phyloP scores from a whole-genome alignment of 2,888 invertebrate species.

The Galerucella nymphaeae region DNA sequence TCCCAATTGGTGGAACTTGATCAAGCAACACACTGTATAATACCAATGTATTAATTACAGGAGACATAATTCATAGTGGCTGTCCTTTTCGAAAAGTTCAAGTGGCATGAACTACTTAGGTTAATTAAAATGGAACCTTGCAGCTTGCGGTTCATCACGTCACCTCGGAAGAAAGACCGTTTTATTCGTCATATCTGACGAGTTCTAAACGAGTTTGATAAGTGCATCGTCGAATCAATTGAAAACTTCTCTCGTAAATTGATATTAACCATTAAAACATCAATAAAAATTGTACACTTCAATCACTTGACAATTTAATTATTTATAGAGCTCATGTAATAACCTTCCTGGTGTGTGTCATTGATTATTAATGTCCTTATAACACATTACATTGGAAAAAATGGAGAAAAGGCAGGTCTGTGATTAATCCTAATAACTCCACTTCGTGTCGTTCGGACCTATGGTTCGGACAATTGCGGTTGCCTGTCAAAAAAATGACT shows the following conservation, averaged over 20 bases:
- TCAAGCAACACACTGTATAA: background rate
- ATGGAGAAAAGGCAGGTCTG: too few relatives aligned
- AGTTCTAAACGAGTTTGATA: background rate
- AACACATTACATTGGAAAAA: too few relatives aligned
- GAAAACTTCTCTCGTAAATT: background rate
- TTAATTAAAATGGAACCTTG: slow-evolving; percentile 1
- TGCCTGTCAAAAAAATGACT: too few relatives aligned
- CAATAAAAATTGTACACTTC: too few relatives aligned
- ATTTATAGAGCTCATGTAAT: too few relatives aligned
- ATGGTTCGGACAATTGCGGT: too few relatives aligned
- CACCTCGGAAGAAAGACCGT: slow-evolving; percentile 10
- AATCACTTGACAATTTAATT: too few relatives aligned
- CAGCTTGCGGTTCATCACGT: background rate
- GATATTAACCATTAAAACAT: background rate
- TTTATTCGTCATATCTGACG: background rate
- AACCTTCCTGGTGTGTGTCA: too few relatives aligned
- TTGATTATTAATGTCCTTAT: too few relatives aligned
- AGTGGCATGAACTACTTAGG: slow-evolving; percentile 1
- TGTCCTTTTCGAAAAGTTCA: slow-evolving; percentile 5
- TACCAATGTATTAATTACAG: background rate
- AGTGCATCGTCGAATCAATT: background rate
- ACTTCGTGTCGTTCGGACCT: too few relatives aligned
- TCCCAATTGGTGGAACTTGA: background rate
- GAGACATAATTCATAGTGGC: background rate
- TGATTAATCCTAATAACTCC: too few relatives aligned